Evolutionary conservation across 2,113 vertebrate species (phyloP).

Genomic region (Myiagra hebetior): DNA sequence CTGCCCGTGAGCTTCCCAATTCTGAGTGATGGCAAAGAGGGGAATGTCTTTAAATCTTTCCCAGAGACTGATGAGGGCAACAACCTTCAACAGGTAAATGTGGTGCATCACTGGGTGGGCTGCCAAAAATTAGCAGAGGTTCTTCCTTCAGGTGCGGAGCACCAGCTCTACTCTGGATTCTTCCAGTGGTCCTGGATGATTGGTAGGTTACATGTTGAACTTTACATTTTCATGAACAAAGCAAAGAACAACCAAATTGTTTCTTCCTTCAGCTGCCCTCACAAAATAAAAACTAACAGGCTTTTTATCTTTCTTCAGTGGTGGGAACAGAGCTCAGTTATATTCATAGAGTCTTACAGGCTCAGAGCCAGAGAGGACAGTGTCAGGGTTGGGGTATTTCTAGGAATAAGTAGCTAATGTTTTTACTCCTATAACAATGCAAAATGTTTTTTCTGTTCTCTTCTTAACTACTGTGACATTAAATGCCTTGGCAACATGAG

Average conservation of each 20-base stretch:
- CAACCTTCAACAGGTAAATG: neutral
- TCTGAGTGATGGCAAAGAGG: neutral
- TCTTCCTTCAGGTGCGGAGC: neutral
- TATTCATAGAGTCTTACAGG: neutral
- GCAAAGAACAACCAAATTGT: neutral
- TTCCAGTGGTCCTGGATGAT: neutral
- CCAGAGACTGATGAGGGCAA: rapidly evolving
- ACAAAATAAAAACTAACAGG: neutral
- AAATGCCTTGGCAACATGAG: neutral
- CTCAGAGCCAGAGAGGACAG: neutral
- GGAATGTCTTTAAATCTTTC: neutral
- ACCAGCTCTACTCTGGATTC: neutral
- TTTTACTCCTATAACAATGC: neutral
- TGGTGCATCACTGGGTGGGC: neutral
- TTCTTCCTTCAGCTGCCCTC: neutral
- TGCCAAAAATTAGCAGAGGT: neutral
- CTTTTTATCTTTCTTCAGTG: neutral
- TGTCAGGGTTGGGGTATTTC: neutral
- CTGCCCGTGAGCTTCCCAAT: neutral
- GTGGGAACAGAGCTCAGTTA: neutral
- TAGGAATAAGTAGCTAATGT: neutral
- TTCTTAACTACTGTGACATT: neutral
- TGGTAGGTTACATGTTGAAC: neutral
- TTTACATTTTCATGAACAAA: neutral
- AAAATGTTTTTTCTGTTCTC: neutral